These are phyloP conservation scores for Trissolcus brochymenae DNA, from an alignment of 2,888 invertebrate genomes.

Conservation along the genomic window DNA sequence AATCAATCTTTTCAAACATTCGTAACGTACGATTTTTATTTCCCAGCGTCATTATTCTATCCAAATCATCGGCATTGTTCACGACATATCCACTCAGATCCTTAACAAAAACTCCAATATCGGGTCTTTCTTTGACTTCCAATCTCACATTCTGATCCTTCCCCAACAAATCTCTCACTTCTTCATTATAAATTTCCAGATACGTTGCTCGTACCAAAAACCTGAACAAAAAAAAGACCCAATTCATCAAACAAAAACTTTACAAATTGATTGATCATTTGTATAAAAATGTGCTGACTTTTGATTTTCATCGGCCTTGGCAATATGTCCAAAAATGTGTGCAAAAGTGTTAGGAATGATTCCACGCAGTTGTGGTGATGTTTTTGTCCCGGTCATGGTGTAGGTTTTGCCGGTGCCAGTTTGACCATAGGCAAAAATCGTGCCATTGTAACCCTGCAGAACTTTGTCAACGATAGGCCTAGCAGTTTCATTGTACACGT, in stretches of 20 bases:
- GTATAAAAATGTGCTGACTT: constrained; percentile 78
- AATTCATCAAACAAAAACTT: constrained; percentile 1
- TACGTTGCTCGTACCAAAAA: constrained; percentile 98
- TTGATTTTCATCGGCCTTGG: constrained; percentile 92
- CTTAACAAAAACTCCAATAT: constrained; percentile 98
- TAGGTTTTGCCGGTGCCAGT: constrained; percentile 99
- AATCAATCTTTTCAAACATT: background rate
- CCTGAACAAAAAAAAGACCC: constrained; percentile 74
- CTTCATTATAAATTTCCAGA: constrained; percentile 99
- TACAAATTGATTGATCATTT: background rate
- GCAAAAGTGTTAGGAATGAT: constrained; percentile 99
- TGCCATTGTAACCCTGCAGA: constrained; percentile 97
- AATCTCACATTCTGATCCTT: constrained; percentile 91
- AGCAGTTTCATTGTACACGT: constrained; percentile 97
- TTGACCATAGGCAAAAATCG: constrained; percentile 92
- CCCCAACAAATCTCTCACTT: constrained; percentile 94
- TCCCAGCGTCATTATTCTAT: constrained; percentile 95
- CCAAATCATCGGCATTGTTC: constrained; percentile 96
- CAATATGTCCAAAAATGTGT: constrained; percentile 98
- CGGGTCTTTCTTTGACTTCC: constrained; percentile 96
- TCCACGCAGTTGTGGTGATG: constrained; percentile 92
- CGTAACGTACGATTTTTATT: constrained; percentile 89
- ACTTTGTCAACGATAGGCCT: constrained; percentile 98
- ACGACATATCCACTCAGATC: constrained; percentile 98
- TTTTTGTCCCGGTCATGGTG: constrained; percentile 96